Percentiles rank a stretch among this genome's conserved stretches.
These are phyloP conservation scores for Drosophila setosimentum DNA, from an alignment of 2,888 invertebrate genomes.

Conservation along the genomic window DNA sequence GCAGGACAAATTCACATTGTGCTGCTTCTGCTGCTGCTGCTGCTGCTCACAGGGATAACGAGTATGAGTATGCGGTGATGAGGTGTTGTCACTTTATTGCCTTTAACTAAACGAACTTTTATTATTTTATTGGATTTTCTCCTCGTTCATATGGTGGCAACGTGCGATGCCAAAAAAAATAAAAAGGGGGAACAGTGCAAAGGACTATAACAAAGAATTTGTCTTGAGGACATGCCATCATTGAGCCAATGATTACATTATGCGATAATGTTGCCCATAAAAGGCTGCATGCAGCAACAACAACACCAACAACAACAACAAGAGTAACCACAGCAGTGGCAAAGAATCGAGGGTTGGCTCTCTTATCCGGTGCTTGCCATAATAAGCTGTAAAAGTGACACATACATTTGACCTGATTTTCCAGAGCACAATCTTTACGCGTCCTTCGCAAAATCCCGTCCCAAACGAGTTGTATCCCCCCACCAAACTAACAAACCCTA, in stretches of 20 bases:
- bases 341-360: neutral
- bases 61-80: conserved; percentile 48
- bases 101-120: conserved; percentile 77
- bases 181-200: neutral
- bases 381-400: conserved; percentile 81
- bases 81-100: conserved; percentile 77
- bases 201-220: conserved; percentile 73
- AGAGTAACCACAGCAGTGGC: conserved; percentile 35
- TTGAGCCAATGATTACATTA: conserved; percentile 81
- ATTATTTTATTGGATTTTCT: conserved; percentile 73
- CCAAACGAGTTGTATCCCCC: neutral
- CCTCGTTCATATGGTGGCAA: neutral
- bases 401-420: conserved; percentile 80
- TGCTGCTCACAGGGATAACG: conserved; percentile 24
- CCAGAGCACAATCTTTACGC: conserved; percentile 64
- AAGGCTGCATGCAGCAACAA: conserved; percentile 61
- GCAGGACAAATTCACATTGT: conserved; percentile 45
- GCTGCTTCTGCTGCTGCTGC: conserved; percentile 1
- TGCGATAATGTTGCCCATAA: conserved; percentile 80
- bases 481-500: no score
- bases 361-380: conserved; percentile 61
- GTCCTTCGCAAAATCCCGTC: conserved; percentile 11
- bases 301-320: neutral
- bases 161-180: neutral
- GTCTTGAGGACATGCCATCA: conserved; percentile 80